Base-by-base conservation (phyloP, 2,888 invertebrate genomes). In the Aspidapion aeneum region DNA sequence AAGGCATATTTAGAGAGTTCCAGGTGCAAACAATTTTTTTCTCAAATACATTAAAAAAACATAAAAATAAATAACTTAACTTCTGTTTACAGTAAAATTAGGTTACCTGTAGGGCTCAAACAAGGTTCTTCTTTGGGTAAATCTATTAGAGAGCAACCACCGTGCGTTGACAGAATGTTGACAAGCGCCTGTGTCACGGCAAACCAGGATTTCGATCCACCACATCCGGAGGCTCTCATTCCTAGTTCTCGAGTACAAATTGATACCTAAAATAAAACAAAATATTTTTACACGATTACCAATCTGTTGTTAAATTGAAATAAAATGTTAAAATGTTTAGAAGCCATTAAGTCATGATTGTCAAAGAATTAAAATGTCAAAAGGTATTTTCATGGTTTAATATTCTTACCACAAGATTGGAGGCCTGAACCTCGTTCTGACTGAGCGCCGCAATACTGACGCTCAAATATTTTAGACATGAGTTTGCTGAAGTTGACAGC, bases 131-230 rank as follows among this genome's bases (percentile, higher is more conserved):
- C 77, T 69, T 78, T 79, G 0, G 77, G 73, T 35, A 77, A 63
- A 58, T 79, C 77, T 68, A 78, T 71, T 48, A 80, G 69, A 9
- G 79, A 79, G 65, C 75, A 77, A 69, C 82, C 81, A 1, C 82
- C 81, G 65, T 82, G 79, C 1, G 78, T 77, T 1, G 82, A 80
- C 2, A 87, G 78, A 22, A 87, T 81, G 58, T 83, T 81, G 1
- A 87, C 86, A 9, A 87, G 76, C 9, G 86, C 83, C 76, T 86
- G 86, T 1, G 85, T 86, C 1, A 87, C 86, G 17, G 85, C 82
- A 57, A 67, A 67, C 19, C 71, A 79, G 69, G 73, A 77, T 73
- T 70, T 77, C 18, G 75, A 74, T 19, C 74, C 70, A n/a, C 70
- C 65, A 48, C 74, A 68, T 12, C 78, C 78, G 21, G 80, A 78